Evolutionary conservation across 1,140 invertebrate genomes (phyloP), one percentile per base, ranked within the genome.

Genomic region (Papilio glaucus): DNA sequence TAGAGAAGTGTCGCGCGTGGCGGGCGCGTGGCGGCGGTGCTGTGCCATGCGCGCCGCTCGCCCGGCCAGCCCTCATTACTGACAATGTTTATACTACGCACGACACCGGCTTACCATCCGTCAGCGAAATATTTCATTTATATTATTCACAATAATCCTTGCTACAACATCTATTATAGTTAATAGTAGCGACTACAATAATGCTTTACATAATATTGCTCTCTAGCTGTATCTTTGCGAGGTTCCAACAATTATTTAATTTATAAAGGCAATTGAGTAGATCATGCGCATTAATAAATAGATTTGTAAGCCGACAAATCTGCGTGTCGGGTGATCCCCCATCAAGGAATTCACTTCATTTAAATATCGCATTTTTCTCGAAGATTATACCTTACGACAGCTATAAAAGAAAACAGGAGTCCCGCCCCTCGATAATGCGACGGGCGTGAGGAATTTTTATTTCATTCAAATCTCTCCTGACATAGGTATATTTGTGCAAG

Each of bases 361-460:
- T 93, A 93, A 93, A 93, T 93, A 93, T 93, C 90, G 89, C 92
- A 93, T 93, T 93, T 93, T 93, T 93, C 91, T 90, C 87, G 86
- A 91, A 93, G 92, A 93, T 93, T 93, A 93, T 93, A 93, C 91
- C 88, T 86, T 92, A 92, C 91, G 92, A 92, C 91, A 92, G 90
- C 90, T 89, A 93, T 93, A 93, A 93, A 93, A 91, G 89, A 90
- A 92, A 92, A 89, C 89, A 90, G 89, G 83, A 86, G 85, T 74
- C 79, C 83, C 85, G 84, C 89, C 90, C 89, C 89, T 90, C 91
- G 89, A 91, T 92, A 93, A 93, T 91, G 88, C 91, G 90, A 89
- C 88, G 90, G 84, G 87, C 82, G 84, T 85, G 81, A 91, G 90
- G 91, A 94, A 94, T 94, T 94, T 92, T 92, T 91, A 90, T 91